Evolutionary conservation across 2,888 invertebrate genomes (phyloP).

Genomic region (Phorcus lineatus): DNA sequence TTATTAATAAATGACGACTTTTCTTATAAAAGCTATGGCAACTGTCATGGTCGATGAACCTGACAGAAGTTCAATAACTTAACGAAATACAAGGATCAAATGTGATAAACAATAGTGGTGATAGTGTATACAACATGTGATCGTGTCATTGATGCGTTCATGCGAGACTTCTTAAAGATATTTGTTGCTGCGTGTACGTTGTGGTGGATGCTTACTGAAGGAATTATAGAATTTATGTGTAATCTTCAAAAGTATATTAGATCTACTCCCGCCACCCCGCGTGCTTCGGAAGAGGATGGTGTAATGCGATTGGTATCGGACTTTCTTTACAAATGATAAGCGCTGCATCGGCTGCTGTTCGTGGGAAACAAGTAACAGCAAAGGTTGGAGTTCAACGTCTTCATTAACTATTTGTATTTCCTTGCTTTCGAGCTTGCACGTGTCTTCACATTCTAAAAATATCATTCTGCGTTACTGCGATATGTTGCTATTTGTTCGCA

Average conservation of each 20-base stretch:
- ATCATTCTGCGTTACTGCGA: no score
- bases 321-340: no score
- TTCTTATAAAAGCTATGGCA: not conserved
- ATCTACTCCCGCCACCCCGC: no score
- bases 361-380: not conserved
- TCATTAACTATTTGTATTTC: no score
- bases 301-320: not conserved
- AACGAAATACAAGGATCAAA: not conserved
- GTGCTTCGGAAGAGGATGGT: not conserved
- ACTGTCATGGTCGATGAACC: not conserved
- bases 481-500: no score
- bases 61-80: not conserved
- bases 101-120: not conserved
- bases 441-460: no score
- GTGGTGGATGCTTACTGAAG: no score
- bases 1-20: constrained; percentile 3
- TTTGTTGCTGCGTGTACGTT: not conserved
- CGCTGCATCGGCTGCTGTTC: not conserved
- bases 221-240: no score
- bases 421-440: no score
- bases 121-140: not conserved
- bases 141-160: not conserved
- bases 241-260: no score
- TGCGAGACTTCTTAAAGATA: not conserved
- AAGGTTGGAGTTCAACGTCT: not conserved